Conservation (phyloP, 2,113 vertebrate species). For the Pterocles gutturalis region DNA sequence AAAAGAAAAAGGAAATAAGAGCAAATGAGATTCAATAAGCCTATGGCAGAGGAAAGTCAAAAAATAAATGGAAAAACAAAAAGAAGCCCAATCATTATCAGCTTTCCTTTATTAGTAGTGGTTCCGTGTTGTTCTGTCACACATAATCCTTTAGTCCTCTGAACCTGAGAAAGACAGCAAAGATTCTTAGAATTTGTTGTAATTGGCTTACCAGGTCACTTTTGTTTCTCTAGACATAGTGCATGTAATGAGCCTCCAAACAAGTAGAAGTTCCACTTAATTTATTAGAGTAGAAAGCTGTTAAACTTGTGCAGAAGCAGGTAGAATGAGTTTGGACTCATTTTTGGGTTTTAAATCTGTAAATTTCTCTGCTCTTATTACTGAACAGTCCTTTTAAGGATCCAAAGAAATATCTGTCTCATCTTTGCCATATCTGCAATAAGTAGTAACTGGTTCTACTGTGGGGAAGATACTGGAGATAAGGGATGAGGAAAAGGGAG, state of each 20-base stretch:
- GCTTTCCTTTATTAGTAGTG: neutral
- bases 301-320: neutral
- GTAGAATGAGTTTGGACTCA: neutral
- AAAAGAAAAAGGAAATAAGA: neutral
- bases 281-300: neutral
- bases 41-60: neutral
- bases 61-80: neutral
- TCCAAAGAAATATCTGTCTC: neutral
- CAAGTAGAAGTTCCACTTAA: neutral
- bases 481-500: neutral
- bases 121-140: neutral
- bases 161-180: neutral
- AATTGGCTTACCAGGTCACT: neutral
- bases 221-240: neutral
- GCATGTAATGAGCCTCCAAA: neutral
- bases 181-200: neutral
- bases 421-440: neutral
- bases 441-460: neutral
- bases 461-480: neutral
- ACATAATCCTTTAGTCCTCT: neutral
- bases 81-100: neutral
- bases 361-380: neutral
- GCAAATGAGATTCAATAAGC: neutral
- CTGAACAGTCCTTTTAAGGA: neutral
- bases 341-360: no score